Evolutionary conservation across 2,888 invertebrate genomes (phyloP).

Genomic region (Lepidonotus clava): DNA sequence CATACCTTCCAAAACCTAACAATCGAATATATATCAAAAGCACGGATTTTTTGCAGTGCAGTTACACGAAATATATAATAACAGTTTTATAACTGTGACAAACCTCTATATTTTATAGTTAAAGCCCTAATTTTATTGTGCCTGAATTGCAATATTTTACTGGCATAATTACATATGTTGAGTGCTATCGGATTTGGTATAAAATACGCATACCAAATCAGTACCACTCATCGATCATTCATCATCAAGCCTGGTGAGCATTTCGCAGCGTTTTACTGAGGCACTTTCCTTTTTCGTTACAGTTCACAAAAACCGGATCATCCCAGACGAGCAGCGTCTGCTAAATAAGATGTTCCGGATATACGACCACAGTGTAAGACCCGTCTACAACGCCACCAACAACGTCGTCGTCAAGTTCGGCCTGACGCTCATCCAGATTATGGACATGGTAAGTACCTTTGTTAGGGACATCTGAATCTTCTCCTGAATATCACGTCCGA

Average conservation of each 20-base stretch:
- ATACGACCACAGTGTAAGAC: conserved; percentile 82
- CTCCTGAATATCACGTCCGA: too few species aligned
- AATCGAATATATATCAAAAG: too few species aligned
- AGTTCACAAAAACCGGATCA: conserved; percentile 38
- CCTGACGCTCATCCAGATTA: conserved; percentile 83
- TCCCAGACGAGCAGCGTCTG: conserved; percentile 81
- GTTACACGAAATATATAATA: too few species aligned
- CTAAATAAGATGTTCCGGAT: conserved; percentile 80
- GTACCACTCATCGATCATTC: not conserved
- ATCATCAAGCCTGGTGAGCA: not conserved
- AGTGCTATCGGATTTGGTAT: not conserved
- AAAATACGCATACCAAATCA: not conserved
- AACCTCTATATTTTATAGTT: too few species aligned
- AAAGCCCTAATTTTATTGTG: too few species aligned
- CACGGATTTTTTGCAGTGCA: too few species aligned
- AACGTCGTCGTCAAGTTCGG: conserved; percentile 82
- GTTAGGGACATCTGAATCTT: too few species aligned
- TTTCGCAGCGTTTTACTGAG: not conserved
- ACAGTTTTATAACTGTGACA: too few species aligned
- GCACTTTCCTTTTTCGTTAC: not conserved
- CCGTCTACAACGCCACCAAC: conserved; percentile 81
- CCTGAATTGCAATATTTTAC: too few species aligned
- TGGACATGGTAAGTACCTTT: conserved; percentile 82
- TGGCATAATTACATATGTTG: too few species aligned
- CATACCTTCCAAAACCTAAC: too few species aligned